Conservation (phyloP, 2,797 vertebrate genomes). For the Poecilia wingei region DNA sequence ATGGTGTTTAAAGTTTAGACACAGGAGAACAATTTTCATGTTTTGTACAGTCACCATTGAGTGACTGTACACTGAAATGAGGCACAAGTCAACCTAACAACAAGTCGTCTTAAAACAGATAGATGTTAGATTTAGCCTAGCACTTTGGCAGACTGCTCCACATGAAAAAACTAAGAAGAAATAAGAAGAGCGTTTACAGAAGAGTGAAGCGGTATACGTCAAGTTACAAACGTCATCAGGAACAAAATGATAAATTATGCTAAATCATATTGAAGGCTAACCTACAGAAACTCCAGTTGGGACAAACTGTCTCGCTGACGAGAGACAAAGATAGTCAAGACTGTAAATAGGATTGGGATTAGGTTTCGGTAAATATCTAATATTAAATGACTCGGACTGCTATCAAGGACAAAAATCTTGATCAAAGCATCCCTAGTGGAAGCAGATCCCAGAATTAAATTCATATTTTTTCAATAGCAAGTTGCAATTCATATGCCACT, state of each 20-base stretch:
- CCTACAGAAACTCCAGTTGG: background rate
- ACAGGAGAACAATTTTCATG: background rate
- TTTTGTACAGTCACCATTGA: background rate
- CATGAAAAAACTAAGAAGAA: background rate
- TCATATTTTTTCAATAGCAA: background rate
- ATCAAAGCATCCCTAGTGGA: background rate
- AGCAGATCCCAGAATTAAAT: conserved; percentile 3
- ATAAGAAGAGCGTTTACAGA: background rate
- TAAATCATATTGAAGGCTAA: background rate
- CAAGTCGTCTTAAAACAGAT: background rate
- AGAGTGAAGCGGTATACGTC: background rate
- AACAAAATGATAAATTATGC: background rate
- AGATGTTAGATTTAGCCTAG: background rate
- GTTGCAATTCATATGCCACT: background rate
- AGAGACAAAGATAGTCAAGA: background rate
- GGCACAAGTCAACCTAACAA: background rate
- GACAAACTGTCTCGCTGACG: background rate
- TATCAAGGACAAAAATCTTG: background rate
- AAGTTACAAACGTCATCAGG: background rate
- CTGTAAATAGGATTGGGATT: background rate
- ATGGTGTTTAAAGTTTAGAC: background rate
- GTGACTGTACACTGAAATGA: background rate
- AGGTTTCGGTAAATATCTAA: background rate
- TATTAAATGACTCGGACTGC: background rate
- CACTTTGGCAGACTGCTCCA: background rate